A percentile compares a stretch with the other conserved stretches of the same genome.
Conservation (phyloP, 2,113 vertebrate species). For the Psittacula cyanocephala region DNA sequence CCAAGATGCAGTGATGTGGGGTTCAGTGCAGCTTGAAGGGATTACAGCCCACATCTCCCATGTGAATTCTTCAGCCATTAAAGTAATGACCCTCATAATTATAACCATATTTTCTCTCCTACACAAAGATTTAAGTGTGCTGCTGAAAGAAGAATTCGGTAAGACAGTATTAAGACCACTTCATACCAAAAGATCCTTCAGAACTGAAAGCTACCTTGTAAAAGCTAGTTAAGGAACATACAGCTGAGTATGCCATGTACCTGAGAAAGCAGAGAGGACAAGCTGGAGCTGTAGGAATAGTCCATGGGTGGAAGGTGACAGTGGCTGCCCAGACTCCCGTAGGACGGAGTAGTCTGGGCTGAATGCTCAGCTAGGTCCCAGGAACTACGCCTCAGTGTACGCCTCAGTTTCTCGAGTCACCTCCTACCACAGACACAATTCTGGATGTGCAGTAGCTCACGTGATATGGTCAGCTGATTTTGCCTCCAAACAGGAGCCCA, state of each 20-base stretch:
- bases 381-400: neutral
- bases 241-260: neutral
- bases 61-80: neutral
- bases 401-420: neutral
- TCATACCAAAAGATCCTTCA: neutral
- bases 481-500: neutral
- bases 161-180: neutral
- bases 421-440: neutral
- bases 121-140: neutral
- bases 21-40: neutral
- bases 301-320: neutral
- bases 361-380: neutral
- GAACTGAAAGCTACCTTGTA: neutral
- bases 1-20: rapidly evolving
- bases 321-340: neutral
- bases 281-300: neutral
- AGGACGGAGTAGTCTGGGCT: neutral
- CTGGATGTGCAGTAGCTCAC: neutral
- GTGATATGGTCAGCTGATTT: neutral
- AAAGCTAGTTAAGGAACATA: neutral
- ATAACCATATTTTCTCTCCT: conserved; percentile 13
- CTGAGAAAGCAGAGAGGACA: neutral
- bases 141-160: neutral
- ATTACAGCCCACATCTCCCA: neutral
- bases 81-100: conserved; percentile 1